These are phyloP conservation scores for Hippocampus comes DNA, from an alignment of 2,113 vertebrate species.

Conservation along the genomic window DNA sequence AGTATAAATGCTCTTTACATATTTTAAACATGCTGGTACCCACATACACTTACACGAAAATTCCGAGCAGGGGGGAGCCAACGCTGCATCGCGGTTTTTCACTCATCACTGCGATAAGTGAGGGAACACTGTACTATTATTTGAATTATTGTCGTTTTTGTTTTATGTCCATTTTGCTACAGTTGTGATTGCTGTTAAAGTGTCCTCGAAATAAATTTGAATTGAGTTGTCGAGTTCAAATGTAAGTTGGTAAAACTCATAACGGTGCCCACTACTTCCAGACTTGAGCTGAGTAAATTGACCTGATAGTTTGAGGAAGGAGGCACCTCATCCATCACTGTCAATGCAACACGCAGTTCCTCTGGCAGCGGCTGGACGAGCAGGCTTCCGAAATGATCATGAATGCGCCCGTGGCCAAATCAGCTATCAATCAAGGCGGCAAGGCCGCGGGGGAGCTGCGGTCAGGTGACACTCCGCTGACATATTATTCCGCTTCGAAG, in stretches of 20 bases:
- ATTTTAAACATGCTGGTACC: too few relatives aligned
- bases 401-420: slow-evolving; percentile 53
- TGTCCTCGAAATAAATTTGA: too few relatives aligned
- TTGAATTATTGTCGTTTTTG: too few relatives aligned
- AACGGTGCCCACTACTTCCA: neutral
- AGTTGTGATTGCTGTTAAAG: too few relatives aligned
- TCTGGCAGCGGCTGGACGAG: slow-evolving; percentile 10
- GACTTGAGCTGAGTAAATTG: slow-evolving; percentile 22
- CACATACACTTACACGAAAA: too few relatives aligned
- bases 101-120: too few relatives aligned
- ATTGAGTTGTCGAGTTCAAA: neutral
- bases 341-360: slow-evolving; percentile 39
- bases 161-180: too few relatives aligned
- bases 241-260: neutral
- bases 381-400: slow-evolving; percentile 55
- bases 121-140: too few relatives aligned
- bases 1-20: too few relatives aligned
- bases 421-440: slow-evolving; percentile 61
- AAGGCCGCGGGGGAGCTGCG: slow-evolving; percentile 51
- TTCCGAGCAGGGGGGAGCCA: too few relatives aligned
- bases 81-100: too few relatives aligned
- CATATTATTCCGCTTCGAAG: slow-evolving; percentile 46
- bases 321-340: slow-evolving; percentile 64
- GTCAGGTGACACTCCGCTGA: slow-evolving; percentile 55
- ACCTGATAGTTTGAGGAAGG: slow-evolving; percentile 11